phyloP scores from a whole-genome alignment of 2,888 invertebrate species.

The Orthosia gracilis region DNA sequence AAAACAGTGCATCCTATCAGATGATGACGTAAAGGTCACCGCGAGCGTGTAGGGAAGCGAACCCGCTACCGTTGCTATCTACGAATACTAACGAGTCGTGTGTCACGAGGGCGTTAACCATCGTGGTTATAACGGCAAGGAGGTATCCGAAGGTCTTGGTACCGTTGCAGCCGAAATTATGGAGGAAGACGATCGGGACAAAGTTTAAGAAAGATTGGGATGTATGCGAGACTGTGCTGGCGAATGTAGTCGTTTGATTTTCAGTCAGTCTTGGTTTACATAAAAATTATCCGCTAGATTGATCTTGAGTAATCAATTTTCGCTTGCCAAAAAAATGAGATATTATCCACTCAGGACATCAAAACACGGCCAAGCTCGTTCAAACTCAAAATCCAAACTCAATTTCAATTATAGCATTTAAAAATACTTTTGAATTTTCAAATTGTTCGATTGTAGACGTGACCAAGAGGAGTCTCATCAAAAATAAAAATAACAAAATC shows the following conservation, averaged over 20 bases:
- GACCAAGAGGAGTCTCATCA: too few species aligned
- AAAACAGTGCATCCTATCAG: slow-evolving; percentile 63
- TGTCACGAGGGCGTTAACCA: slow-evolving; percentile 68
- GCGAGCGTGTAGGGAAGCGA: slow-evolving; percentile 65
- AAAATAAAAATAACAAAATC: too few species aligned
- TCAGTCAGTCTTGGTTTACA: too few species aligned
- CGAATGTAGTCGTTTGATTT: background rate
- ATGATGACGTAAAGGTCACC: slow-evolving; percentile 72
- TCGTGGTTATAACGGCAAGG: slow-evolving; percentile 63
- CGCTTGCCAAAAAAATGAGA: too few species aligned
- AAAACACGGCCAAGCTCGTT: too few species aligned
- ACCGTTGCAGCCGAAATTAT: slow-evolving; percentile 47
- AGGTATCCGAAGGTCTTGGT: slow-evolving; percentile 47
- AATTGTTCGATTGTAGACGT: too few species aligned
- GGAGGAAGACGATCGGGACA: slow-evolving; percentile 25
- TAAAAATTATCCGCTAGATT: too few species aligned
- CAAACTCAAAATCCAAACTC: too few species aligned
- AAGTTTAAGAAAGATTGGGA: background rate
- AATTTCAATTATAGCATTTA: too few species aligned
- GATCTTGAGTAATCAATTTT: too few species aligned
- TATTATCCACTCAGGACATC: too few species aligned
- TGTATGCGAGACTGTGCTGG: background rate
- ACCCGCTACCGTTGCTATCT: slow-evolving; percentile 68
- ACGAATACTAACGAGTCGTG: slow-evolving; percentile 68
- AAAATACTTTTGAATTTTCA: too few species aligned